Conservation (phyloP, 1,140 invertebrate species). For the Drosophila ercepeae region DNA sequence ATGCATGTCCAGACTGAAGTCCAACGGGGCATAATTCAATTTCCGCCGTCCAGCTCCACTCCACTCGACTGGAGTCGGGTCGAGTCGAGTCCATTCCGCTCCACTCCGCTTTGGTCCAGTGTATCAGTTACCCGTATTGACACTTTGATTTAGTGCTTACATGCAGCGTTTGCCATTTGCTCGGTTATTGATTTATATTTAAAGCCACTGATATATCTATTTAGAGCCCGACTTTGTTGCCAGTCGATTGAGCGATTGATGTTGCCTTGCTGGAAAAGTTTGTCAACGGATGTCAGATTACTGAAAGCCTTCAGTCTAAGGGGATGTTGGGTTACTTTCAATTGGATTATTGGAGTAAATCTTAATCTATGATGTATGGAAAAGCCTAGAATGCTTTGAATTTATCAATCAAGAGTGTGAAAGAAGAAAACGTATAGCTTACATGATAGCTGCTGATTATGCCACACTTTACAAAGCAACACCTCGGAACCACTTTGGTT, state of each 20-base stretch:
- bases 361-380: background rate
- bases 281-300: constrained; percentile 68
- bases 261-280: constrained; percentile 55
- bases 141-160: constrained; percentile 80
- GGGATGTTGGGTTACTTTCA: background rate
- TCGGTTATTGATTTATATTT: constrained; percentile 79
- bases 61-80: constrained; percentile 11
- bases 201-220: constrained; percentile 67
- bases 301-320: constrained; percentile 66
- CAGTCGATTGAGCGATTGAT: constrained; percentile 62
- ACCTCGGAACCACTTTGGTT: constrained; percentile 64
- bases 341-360: background rate
- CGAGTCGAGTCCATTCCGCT: background rate
- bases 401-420: too few species aligned
- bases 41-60: constrained; percentile 51
- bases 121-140: constrained; percentile 78
- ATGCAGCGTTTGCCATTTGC: constrained; percentile 70
- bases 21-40: constrained; percentile 74
- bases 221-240: constrained; percentile 35
- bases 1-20: constrained; percentile 55
- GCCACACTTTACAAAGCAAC: constrained; percentile 68
- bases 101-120: constrained; percentile 40
- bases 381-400: too few species aligned
- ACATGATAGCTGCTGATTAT: constrained; percentile 55
- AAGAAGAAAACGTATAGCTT: background rate